Evolutionary conservation across 30 jellyfish, hydroid and myxozoan species (phyloP), one percentile per base, ranked within the genome.

Genomic region (Rhopilema esculentum): DNA sequence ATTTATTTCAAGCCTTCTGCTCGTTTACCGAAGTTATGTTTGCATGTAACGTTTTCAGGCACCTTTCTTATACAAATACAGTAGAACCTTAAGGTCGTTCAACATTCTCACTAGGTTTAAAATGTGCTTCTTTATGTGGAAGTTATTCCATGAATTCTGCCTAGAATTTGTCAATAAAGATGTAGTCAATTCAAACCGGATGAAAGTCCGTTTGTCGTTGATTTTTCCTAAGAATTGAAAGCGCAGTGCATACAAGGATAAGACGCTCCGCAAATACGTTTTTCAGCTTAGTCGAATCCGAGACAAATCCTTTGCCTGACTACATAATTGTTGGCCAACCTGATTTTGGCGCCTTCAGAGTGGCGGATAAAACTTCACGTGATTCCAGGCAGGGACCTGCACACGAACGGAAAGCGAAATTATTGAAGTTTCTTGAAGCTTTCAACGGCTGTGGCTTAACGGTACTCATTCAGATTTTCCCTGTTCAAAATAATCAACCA

Each of bases 381-480:
- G 88, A 61, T 78, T 78, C 88, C 88, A 78, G 79, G 88, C 66
- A 78, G 79, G 79, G 7, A 21, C 23, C 79, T 1, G 9, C 68
- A 67, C 88, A 78, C 88, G 88, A 78, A 78, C 78, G 88, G 88
- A 78, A 78, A 33, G 79, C 78, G 66, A 40, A 61, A 57, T 16
- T 27, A 27, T 78, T 27, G 88, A 78, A 27, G 68, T 31, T 78
- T 32, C 79, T 78, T 31, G 29, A 57, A 61, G n/a, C 52, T 78
- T 78, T 78, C 88, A 53, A 20, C 88, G 65, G 17, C 51, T 27
- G 6, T 12, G 6, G 12, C 57, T 40, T 40, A 40, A 40, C 57
- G 57, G 57, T n/a, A n/a, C n/a, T n/a, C n/a, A n/a, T n/a, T n/a
- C n/a, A n/a, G n/a, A n/a, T n/a, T n/a, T n/a, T n/a, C n/a, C n/a